These are phyloP conservation scores for Ochotona curzoniae DNA, from an alignment of 2,113 vertebrate genomes.

Conservation along the genomic window DNA sequence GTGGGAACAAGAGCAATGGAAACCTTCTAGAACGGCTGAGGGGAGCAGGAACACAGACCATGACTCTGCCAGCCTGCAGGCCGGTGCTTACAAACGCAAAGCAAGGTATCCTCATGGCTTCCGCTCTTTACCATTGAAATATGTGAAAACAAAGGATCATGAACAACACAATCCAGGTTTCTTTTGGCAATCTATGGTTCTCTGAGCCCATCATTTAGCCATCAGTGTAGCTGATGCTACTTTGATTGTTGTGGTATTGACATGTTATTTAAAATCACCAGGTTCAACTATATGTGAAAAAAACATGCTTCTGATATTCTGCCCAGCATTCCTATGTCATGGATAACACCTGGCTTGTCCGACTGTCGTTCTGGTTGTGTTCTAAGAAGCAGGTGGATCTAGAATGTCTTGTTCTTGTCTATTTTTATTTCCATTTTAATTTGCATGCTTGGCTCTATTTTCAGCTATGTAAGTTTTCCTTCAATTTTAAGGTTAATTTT, in stretches of 20 bases:
- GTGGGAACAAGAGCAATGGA: neutral
- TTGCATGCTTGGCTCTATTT: constrained; percentile 42
- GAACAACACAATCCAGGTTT: neutral
- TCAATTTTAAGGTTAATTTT: constrained; percentile 37
- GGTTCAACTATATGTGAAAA: neutral
- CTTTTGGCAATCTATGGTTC: neutral
- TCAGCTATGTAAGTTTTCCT: constrained; percentile 21
- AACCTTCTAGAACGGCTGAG: neutral
- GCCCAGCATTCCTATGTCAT: neutral
- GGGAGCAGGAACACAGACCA: neutral
- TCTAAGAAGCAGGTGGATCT: neutral
- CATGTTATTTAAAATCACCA: neutral
- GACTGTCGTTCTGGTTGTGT: neutral
- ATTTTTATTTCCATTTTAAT: constrained; percentile 2
- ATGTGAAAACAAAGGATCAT: neutral
- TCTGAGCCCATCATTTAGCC: neutral
- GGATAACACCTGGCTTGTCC: neutral
- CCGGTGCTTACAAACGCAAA: neutral
- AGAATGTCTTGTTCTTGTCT: neutral
- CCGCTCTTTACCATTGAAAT: neutral
- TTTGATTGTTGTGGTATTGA: neutral
- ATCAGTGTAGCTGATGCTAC: neutral
- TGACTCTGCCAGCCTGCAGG: neutral
- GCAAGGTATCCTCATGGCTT: neutral
- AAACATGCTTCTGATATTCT: neutral